A percentile compares a stretch with the other conserved stretches of the same genome.
Evolutionary conservation across 2,113 vertebrate genomes (phyloP).

Genomic region (Pterocles burchelli): DNA sequence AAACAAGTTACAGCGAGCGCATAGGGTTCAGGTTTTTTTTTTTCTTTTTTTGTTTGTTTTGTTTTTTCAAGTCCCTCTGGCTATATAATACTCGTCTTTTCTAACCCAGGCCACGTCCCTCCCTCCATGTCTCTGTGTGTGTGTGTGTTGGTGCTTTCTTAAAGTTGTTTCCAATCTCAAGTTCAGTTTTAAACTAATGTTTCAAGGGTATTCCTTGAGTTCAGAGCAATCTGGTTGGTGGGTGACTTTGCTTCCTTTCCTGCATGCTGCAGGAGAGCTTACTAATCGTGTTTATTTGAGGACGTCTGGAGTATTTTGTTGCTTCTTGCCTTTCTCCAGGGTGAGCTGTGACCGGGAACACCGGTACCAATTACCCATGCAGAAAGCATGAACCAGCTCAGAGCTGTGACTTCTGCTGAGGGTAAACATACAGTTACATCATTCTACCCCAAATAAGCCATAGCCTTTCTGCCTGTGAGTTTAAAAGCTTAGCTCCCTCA

Average conservation of each 20-base stretch:
- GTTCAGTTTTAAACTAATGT: not conserved
- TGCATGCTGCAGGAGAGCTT: not conserved
- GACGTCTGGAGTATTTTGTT: not conserved
- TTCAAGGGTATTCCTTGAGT: not conserved
- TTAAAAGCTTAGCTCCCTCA: not conserved
- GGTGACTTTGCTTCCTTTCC: not conserved
- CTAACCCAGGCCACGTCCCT: not conserved
- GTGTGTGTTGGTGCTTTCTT: not conserved
- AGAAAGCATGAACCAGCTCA: not conserved
- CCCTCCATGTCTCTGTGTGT: not conserved
- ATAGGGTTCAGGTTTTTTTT: not conserved
- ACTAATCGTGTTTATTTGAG: not conserved
- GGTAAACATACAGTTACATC: not conserved
- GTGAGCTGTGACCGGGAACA: not conserved
- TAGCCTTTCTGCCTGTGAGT: not conserved
- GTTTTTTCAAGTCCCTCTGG: not conserved
- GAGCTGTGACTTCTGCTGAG: not conserved
- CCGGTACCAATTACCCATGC: not conserved
- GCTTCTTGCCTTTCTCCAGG: not conserved
- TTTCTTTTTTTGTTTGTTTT: not conserved
- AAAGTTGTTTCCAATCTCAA: not conserved
- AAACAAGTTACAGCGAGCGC: not conserved
- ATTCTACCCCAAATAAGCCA: not conserved
- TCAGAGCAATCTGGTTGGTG: not conserved
- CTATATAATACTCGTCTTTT: not conserved